A percentile compares a stretch with the other conserved stretches of the same genome.
Evolutionary conservation across 2,113 vertebrate species (phyloP).

Genomic region (Oncorhynchus tshawytscha): DNA sequence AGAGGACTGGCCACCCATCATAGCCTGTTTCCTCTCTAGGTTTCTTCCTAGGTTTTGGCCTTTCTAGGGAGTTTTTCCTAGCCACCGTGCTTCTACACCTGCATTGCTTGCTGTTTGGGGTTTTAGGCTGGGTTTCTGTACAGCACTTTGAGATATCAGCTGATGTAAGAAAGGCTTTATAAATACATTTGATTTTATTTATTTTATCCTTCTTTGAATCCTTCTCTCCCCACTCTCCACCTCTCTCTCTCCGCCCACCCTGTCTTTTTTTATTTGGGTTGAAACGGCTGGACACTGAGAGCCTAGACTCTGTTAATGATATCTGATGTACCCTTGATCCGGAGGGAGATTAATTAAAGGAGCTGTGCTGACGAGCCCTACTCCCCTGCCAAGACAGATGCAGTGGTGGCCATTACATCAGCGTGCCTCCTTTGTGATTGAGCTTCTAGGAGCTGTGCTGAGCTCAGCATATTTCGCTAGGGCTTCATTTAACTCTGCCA

Average conservation of each 20-base stretch:
- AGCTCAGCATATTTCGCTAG: slow-evolving; percentile 70
- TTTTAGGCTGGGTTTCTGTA: too few relatives aligned
- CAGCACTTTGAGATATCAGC: too few relatives aligned
- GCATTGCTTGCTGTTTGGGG: too few relatives aligned
- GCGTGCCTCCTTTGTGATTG: slow-evolving; percentile 66
- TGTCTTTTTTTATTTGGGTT: slow-evolving; percentile 16
- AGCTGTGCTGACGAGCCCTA: slow-evolving; percentile 67
- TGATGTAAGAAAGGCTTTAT: too few relatives aligned
- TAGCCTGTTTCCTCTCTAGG: too few relatives aligned
- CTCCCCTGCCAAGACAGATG: slow-evolving; percentile 69
- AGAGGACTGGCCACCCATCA: too few relatives aligned
- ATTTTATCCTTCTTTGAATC: background rate
- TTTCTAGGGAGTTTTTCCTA: too few relatives aligned
- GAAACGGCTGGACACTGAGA: slow-evolving; percentile 6
- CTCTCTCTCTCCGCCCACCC: background rate
- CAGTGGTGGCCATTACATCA: slow-evolving; percentile 70
- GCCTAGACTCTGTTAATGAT: slow-evolving; percentile 51
- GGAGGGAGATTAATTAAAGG: slow-evolving; percentile 54
- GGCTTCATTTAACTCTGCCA: slow-evolving; percentile 70
- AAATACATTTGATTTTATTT: too few relatives aligned
- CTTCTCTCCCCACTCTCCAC: background rate
- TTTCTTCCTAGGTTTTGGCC: too few relatives aligned
- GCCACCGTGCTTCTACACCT: too few relatives aligned
- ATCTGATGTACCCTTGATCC: slow-evolving; percentile 67
- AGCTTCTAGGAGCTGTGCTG: slow-evolving; percentile 67